Base-by-base conservation (phyloP, 1,140 invertebrate genomes). In the Cydia amplana region DNA sequence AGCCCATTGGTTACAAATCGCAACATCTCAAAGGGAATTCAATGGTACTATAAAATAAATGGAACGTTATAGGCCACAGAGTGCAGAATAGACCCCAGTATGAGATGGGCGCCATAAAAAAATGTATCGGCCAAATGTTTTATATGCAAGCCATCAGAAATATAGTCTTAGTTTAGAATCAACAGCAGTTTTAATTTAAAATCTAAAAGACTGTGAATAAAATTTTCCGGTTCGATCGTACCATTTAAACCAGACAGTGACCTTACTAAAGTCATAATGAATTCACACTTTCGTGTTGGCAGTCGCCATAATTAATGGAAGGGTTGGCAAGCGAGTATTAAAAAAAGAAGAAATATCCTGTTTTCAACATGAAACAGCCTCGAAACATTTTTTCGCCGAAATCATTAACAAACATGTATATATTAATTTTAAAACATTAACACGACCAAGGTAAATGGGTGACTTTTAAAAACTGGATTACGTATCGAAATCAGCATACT, bases 401-500 rank as follows among this genome's bases (percentile, higher is more conserved):
- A 70, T 20, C 65, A 36, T 70, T 40, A 43, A 70, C 12, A 36
- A 65, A 65, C n/a, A 10, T 23, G 1, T n/a, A 36, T 70, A 43
- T n/a, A 36, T 70, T 70, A 70, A 70, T 40, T 32, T 32, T 9
- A 70, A 36, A n/a, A 70, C 12, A 43, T 67, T 25, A 67, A 25
- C 7, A 23, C 46, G 14, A 49, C 9, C 72, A 73, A 73, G 43
- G 72, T 7, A 73, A 73, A 51, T 49, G 20, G 72, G 20, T 51
- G 72, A 73, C 72, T 73, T 73, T 73, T 73, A 51, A 49, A 70
- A 70, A 70, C 65, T 36, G 32, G 65, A 70, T 70, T 70, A 70
- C 65, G n/a, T 40, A 51, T 49, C 82, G 78, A 83, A 77, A 82
- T 80, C 77, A 78, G 75, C 70, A 77, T 23, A 43, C 43, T 46